Evolutionary conservation across 1,140 invertebrate genomes (phyloP).

Genomic region (Sweltsa coloradensis): DNA sequence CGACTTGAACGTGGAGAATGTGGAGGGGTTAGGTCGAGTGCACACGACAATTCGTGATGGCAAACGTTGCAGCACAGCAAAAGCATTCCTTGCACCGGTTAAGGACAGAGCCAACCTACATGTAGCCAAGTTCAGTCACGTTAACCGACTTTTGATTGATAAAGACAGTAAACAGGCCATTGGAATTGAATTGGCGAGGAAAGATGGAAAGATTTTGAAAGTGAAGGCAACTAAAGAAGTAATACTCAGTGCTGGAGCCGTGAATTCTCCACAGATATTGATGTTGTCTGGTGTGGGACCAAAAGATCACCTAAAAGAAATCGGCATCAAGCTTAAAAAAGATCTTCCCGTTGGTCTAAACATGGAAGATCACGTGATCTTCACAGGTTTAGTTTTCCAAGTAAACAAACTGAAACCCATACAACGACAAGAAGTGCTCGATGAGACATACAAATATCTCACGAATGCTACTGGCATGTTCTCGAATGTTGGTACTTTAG

Average conservation of each 20-base stretch:
- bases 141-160: conserved; percentile 33
- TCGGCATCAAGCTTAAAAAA: conserved; percentile 31
- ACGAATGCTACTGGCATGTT: conserved; percentile 19
- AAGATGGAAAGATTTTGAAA: conserved; percentile 23
- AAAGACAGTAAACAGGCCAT: conserved; percentile 30
- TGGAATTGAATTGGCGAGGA: conserved; percentile 35
- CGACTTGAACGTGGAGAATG: conserved; percentile 36
- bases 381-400: conserved; percentile 7
- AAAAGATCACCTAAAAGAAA: conserved; percentile 54
- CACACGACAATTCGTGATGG: conserved; percentile 20
- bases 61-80: conserved; percentile 33
- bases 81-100: conserved; percentile 31
- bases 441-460: conserved; percentile 13
- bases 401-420: conserved; percentile 10
- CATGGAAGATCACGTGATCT: conserved; percentile 32
- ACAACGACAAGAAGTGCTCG: neutral
- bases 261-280: conserved; percentile 83
- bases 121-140: conserved; percentile 19
- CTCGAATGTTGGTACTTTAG: neutral
- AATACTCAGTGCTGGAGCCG: conserved; percentile 71
- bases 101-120: conserved; percentile 30
- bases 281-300: conserved; percentile 90
- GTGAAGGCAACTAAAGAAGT: conserved; percentile 42
- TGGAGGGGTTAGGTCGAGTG: conserved; percentile 29
- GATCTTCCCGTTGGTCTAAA: conserved; percentile 30